A percentile compares a stretch with the other conserved stretches of the same genome.
phyloP scores from a whole-genome alignment of 2,797 vertebrate genomes.

The Sebastes nivosus region DNA sequence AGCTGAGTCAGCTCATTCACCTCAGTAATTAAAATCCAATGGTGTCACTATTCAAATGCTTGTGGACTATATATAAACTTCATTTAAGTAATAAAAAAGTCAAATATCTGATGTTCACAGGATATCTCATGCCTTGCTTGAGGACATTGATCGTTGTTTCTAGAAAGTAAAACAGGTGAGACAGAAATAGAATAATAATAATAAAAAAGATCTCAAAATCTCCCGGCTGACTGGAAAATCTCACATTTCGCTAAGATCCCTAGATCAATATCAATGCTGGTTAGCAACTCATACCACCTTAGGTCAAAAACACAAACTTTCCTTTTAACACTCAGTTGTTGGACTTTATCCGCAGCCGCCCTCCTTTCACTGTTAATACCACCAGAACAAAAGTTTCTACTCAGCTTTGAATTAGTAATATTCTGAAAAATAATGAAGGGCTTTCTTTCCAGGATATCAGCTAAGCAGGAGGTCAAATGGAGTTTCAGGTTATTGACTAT shows the following conservation, averaged over 20 bases:
- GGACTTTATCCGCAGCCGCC: neutral
- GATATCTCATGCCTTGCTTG: neutral
- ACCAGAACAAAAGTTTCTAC: conserved; percentile 9
- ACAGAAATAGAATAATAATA: neutral
- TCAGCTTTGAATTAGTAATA: conserved; percentile 23
- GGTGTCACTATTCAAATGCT: neutral
- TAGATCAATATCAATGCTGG: neutral
- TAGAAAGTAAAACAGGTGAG: neutral
- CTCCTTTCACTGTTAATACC: neutral
- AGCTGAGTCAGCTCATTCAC: neutral
- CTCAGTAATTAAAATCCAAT: too few species aligned
- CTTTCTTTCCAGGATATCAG: conserved; percentile 13
- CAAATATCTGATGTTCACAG: neutral
- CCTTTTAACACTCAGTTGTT: neutral
- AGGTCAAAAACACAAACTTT: neutral
- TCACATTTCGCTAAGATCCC: neutral
- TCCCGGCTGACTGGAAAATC: neutral
- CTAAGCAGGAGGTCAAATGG: conserved; percentile 26
- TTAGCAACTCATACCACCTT: neutral
- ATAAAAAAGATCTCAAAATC: neutral
- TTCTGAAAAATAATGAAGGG: conserved; percentile 13
- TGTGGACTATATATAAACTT: neutral
- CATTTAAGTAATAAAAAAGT: neutral
- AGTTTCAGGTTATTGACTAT: conserved; percentile 35
- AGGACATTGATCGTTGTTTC: neutral